Evolutionary conservation across 2,113 vertebrate genomes (phyloP).

Genomic region (Chaetura pelagica): DNA sequence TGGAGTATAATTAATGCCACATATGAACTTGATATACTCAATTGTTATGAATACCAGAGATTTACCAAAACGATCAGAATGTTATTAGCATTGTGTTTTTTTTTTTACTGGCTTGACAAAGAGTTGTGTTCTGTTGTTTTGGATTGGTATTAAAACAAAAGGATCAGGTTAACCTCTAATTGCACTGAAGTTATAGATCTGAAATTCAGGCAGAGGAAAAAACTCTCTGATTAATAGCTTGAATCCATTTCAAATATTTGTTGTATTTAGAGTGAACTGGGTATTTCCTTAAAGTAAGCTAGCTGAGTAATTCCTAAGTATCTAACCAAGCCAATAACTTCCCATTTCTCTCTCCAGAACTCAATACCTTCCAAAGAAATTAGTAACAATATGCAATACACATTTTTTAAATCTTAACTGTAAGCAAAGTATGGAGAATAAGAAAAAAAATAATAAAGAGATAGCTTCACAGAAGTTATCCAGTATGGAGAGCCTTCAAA

Average conservation of each 20-base stretch:
- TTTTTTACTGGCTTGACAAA: background rate
- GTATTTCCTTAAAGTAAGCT: constrained; percentile 62
- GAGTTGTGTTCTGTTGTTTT: background rate
- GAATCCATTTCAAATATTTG: constrained; percentile 60
- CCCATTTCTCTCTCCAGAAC: constrained; percentile 41
- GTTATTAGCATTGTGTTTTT: background rate
- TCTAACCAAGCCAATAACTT: constrained; percentile 37
- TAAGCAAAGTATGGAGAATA: background rate
- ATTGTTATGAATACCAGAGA: constrained; percentile 53
- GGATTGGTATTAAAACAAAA: constrained; percentile 40
- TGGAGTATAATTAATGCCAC: constrained; percentile 39
- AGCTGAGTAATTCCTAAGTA: constrained; percentile 29
- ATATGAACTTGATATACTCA: constrained; percentile 30
- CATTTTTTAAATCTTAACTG: background rate
- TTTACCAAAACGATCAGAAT: constrained; percentile 1
- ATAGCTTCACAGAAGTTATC: background rate
- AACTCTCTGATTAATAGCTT: background rate
- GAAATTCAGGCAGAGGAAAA: background rate
- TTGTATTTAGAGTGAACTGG: constrained; percentile 11
- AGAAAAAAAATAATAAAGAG: background rate
- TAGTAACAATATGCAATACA: background rate
- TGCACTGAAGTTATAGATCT: constrained; percentile 45
- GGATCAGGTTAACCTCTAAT: constrained; percentile 42
- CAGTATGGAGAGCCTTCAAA: background rate
- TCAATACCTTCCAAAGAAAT: background rate